phyloP scores from a whole-genome alignment of 2,888 invertebrate species.

The Drosophila engyochracea region DNA sequence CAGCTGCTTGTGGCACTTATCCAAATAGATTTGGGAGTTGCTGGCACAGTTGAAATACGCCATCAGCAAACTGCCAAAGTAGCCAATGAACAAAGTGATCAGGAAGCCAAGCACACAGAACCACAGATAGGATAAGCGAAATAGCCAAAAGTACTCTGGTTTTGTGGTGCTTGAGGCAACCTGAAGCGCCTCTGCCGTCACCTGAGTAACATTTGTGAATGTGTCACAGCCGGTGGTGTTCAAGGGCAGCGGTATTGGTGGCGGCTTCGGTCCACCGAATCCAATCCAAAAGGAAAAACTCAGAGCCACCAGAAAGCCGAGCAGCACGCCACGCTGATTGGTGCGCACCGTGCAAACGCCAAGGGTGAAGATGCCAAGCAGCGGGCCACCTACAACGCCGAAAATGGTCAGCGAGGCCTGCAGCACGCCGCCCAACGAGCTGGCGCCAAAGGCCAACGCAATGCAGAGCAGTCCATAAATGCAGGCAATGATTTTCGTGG shows the following conservation, averaged over 20 bases:
- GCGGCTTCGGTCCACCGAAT: constrained; percentile 92
- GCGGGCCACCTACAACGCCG: constrained; percentile 94
- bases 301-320: constrained; percentile 89
- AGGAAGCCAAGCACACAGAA: constrained; percentile 87
- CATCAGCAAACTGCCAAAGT: constrained; percentile 85
- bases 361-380: constrained; percentile 92
- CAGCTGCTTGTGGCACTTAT: constrained; percentile 81
- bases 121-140: constrained; percentile 91
- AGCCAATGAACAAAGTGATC: constrained; percentile 86
- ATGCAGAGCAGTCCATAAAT: constrained; percentile 92
- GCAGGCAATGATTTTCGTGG: constrained; percentile 90
- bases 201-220: constrained; percentile 39
- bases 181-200: constrained; percentile 27
- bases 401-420: constrained; percentile 94
- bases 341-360: constrained; percentile 92
- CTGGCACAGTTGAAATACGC: constrained; percentile 81
- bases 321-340: constrained; percentile 90
- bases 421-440: constrained; percentile 92
- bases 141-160: constrained; percentile 86
- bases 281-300: constrained; percentile 92
- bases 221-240: constrained; percentile 87
- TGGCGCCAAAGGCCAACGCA: constrained; percentile 92
- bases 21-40: constrained; percentile 79
- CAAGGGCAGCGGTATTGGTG: constrained; percentile 86
- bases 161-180: constrained; percentile 33